Evolutionary conservation across 1,140 invertebrate species (phyloP).

Genomic region (Polyergus mexicanus): DNA sequence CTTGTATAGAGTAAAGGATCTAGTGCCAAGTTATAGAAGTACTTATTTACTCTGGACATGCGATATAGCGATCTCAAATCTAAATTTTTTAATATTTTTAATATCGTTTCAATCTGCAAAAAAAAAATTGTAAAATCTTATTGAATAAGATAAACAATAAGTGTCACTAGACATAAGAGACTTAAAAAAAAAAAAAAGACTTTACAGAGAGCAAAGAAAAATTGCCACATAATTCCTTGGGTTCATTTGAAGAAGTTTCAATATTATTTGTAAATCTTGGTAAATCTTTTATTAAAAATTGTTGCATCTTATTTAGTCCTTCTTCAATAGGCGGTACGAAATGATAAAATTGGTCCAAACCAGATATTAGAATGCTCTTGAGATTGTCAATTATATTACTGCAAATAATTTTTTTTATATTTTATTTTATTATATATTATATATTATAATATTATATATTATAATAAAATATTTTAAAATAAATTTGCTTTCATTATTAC

Average conservation of each 20-base stretch:
- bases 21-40: constrained; percentile 91
- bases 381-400: constrained; percentile 83
- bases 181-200: neutral
- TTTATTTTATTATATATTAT: too few relatives aligned
- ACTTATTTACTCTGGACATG: constrained; percentile 91
- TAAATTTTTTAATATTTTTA: constrained; percentile 92
- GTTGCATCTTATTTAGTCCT: constrained; percentile 83
- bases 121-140: constrained; percentile 44
- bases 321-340: constrained; percentile 84
- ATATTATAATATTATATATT: too few relatives aligned
- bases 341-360: constrained; percentile 81
- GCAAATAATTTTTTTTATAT: too few relatives aligned
- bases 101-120: constrained; percentile 90
- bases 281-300: constrained; percentile 85
- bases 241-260: constrained; percentile 75
- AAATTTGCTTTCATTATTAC: constrained; percentile 33
- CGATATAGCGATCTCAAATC: constrained; percentile 92
- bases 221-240: constrained; percentile 76
- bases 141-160: neutral
- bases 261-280: constrained; percentile 83
- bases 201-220: constrained; percentile 85
- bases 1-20: constrained; percentile 93
- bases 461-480: too few relatives aligned
- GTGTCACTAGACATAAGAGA: constrained; percentile 41
- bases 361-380: constrained; percentile 81